Conservation (phyloP, 2,113 vertebrate species). For the Struthio camelus region DNA sequence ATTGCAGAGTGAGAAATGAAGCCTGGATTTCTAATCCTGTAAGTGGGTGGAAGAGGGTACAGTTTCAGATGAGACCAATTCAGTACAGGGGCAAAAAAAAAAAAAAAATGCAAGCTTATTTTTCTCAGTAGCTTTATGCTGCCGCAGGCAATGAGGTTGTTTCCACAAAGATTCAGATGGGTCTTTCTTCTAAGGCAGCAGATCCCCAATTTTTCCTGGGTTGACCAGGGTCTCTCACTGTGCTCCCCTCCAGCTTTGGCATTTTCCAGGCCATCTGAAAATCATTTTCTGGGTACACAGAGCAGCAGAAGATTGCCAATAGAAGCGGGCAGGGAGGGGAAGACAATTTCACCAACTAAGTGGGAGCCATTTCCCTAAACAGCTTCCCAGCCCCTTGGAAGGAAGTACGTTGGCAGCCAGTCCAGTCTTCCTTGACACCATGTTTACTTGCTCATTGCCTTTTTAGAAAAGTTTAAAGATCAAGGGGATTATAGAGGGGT, state of each 20-base stretch:
- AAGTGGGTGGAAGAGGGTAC: too few relatives aligned
- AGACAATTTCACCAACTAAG: background rate
- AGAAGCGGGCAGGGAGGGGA: background rate
- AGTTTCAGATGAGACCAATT: background rate
- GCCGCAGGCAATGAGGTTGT: accelerated
- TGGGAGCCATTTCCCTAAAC: background rate
- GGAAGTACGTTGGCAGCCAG: background rate
- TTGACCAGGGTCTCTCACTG: background rate
- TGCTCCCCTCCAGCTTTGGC: background rate
- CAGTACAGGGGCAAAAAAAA: too few relatives aligned
- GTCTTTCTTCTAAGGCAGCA: background rate
- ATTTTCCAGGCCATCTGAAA: background rate
- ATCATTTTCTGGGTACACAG: background rate
- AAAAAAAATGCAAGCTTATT: background rate
- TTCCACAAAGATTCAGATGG: background rate
- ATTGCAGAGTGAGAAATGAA: too few relatives aligned
- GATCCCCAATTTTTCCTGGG: accelerated
- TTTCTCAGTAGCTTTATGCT: background rate
- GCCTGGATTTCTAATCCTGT: too few relatives aligned
- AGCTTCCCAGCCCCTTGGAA: accelerated
- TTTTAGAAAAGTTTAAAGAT: background rate
- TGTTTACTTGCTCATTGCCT: background rate
- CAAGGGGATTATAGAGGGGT: background rate
- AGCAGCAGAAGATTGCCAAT: background rate
- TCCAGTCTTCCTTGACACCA: background rate